Percentiles rank a stretch among this genome's conserved stretches.
These are phyloP conservation scores for Entosphenus tridentatus DNA, from an alignment of 2,113 vertebrate species.

Conservation along the genomic window DNA sequence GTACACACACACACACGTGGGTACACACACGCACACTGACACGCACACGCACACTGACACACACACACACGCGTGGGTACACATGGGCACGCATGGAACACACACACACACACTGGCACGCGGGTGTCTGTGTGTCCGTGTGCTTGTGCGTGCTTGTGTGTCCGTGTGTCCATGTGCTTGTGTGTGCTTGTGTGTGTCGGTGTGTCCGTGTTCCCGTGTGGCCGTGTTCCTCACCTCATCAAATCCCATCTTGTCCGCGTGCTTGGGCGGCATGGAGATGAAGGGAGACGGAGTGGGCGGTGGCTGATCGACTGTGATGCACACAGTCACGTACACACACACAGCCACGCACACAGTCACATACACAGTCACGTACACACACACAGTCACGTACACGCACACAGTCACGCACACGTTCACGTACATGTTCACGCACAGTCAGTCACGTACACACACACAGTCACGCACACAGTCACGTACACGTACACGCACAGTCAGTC, in stretches of 20 bases:
- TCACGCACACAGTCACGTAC: too few relatives aligned
- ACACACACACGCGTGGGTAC: too few relatives aligned
- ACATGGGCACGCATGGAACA: too few relatives aligned
- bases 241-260: slow-evolving; percentile 51
- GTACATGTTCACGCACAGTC: background rate
- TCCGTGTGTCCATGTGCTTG: too few relatives aligned
- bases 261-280: slow-evolving; percentile 23
- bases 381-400: background rate
- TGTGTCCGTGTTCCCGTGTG: background rate
- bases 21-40: too few relatives aligned
- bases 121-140: background rate
- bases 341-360: background rate
- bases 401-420: background rate
- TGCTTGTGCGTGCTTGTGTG: background rate
- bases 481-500: too few relatives aligned
- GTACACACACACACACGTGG: too few relatives aligned
- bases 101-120: too few relatives aligned
- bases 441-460: too few relatives aligned
- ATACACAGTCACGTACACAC: background rate
- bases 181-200: too few relatives aligned
- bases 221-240: slow-evolving; percentile 35
- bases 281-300: slow-evolving; percentile 33
- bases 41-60: too few relatives aligned
- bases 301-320: slow-evolving; percentile 30
- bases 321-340: background rate